Conservation (phyloP, 1,140 invertebrate genomes). For the Chymomyza costata region DNA sequence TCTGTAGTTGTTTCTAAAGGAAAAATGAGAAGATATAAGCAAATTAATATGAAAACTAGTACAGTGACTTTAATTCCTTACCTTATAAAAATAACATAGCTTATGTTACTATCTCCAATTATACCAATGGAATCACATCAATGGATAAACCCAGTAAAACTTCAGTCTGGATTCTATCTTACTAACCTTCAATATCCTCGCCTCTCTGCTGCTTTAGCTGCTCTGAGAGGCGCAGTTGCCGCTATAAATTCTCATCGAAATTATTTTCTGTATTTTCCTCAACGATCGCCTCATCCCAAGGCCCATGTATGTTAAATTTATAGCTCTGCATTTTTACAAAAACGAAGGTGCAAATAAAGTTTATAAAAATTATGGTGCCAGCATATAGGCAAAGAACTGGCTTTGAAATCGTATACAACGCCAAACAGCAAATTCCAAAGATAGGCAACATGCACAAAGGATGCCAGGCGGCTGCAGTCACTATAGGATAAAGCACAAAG, state of each 20-base stretch:
- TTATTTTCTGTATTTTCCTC: conserved; percentile 76
- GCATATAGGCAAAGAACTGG: conserved; percentile 80
- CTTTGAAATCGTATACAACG: conserved; percentile 78
- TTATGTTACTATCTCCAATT: too few relatives aligned
- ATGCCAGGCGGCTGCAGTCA: conserved; percentile 80
- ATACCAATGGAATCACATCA: too few relatives aligned
- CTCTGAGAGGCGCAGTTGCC: conserved; percentile 56
- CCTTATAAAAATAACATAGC: too few relatives aligned
- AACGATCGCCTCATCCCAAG: conserved; percentile 94
- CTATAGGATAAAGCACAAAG: conserved; percentile 91
- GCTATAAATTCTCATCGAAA: conserved; percentile 67
- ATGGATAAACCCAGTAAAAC: too few relatives aligned
- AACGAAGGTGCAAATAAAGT: conserved; percentile 85
- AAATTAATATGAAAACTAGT: too few relatives aligned
- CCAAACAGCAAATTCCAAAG: conserved; percentile 46
- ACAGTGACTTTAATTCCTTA: too few relatives aligned
- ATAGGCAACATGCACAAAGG: conserved; percentile 58
- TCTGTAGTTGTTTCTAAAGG: too few relatives aligned
- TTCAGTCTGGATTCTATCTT: too few relatives aligned
- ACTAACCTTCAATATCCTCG: too few relatives aligned
- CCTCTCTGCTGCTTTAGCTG: conserved; percentile 24
- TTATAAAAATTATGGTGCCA: conserved; percentile 80
- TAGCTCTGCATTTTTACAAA: conserved; percentile 88
- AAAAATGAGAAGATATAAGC: too few relatives aligned
- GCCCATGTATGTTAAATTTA: conserved; percentile 96